Percentiles rank a stretch among this genome's conserved stretches.
Conservation (phyloP, 1,140 invertebrate species). For the Halyomorpha halys region DNA sequence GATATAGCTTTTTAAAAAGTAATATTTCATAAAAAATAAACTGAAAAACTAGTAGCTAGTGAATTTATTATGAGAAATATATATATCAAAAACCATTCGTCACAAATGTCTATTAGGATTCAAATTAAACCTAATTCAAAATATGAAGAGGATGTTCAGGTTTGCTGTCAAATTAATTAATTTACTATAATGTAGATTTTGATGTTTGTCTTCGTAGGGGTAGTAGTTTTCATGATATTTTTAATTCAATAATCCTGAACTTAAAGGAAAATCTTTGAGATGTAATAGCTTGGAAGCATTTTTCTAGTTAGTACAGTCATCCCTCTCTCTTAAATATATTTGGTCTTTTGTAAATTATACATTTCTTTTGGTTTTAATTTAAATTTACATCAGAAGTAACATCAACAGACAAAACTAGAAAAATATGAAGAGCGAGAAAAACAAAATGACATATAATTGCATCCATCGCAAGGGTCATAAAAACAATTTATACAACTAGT, state of each 20-base stretch:
- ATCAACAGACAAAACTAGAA: not conserved
- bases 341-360: constrained; percentile 16
- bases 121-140: too few species aligned
- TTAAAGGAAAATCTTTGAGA: constrained; percentile 71
- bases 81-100: too few species aligned
- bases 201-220: too few species aligned
- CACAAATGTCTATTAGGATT: too few species aligned
- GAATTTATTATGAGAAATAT: too few species aligned
- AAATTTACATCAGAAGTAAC: not conserved
- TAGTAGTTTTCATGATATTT: too few species aligned
- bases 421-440: not conserved
- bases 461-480: constrained; percentile 32
- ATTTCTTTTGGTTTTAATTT: not conserved
- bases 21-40: too few species aligned
- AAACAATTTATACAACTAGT: constrained; percentile 22
- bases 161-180: too few species aligned
- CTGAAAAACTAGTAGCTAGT: too few species aligned
- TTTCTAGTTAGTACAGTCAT: constrained; percentile 1
- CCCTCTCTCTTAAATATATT: not conserved
- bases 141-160: too few species aligned
- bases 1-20: too few species aligned
- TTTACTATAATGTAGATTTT: too few species aligned
- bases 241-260: constrained; percentile 66
- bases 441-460: constrained; percentile 17
- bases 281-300: constrained; percentile 11